Evolutionary conservation across 2,797 vertebrate species (phyloP).

Genomic region (Anguilla anguilla): DNA sequence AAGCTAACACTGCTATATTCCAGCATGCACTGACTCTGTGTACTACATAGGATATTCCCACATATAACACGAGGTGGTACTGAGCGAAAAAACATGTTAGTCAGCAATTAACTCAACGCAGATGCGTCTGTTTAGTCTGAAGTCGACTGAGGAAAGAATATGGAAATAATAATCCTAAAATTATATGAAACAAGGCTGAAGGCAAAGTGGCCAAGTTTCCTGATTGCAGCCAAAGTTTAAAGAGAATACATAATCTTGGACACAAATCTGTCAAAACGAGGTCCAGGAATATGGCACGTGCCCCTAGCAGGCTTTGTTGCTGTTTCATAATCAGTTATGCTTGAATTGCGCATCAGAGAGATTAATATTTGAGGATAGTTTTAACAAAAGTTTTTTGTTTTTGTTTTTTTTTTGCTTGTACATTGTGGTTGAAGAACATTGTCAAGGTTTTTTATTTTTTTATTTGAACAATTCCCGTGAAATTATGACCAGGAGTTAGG

Average conservation of each 20-base stretch:
- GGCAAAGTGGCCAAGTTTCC: neutral
- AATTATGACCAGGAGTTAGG: neutral
- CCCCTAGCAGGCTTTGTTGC: neutral
- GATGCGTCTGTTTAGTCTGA: neutral
- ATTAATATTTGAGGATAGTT: neutral
- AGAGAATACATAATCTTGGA: neutral
- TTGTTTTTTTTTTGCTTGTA: neutral
- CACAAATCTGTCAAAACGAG: neutral
- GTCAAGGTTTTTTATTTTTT: neutral
- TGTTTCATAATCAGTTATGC: neutral
- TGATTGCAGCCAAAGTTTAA: neutral
- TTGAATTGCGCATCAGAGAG: neutral
- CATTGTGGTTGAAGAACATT: neutral
- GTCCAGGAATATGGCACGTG: neutral
- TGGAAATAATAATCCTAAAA: neutral
- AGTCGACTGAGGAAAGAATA: neutral
- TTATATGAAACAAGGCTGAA: neutral
- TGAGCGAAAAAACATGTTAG: neutral
- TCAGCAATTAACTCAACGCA: neutral
- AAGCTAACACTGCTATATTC: neutral
- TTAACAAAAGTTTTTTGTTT: neutral
- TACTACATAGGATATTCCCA: neutral
- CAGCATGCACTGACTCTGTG: neutral
- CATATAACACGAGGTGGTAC: neutral
- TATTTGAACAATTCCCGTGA: neutral